Evolutionary conservation across 2,888 invertebrate species (phyloP), one percentile per base, ranked within the genome.

Genomic region (Margaritifera margaritifera): DNA sequence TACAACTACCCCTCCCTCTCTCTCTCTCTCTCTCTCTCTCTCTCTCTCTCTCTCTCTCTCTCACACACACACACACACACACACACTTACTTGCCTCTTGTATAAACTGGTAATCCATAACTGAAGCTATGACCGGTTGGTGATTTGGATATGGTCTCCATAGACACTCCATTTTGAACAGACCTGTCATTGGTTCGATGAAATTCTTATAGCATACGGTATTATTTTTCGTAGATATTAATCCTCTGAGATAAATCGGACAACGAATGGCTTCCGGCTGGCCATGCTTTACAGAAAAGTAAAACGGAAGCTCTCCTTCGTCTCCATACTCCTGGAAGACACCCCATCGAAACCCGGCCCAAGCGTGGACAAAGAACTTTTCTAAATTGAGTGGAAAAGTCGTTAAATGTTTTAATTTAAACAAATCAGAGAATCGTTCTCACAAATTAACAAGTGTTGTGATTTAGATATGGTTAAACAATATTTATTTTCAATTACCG

Each of bases 311-410:
- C 60, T 84, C 84, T 1, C 80, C 84, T 4, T 70, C 72, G 62
- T 79, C 78, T 0, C 84, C 79, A 54, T 81, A 82, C 64, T 85
- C 82, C 56, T 85, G 81, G 69, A 80, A 83, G 64, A 84, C 82
- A 71, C 82, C 85, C 80, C 84, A 85, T 58, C 84, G 75, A 67
- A 82, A 85, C 62, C 78, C 82, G 3, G 81, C 84, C 79, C 84
- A 86, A 42, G 85, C 84, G 69, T 85, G 86, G 6, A 84, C 75
- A 25, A 86, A 71, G 25, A 80, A 74, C 64, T 80, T 80, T 20
- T 75, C 84, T 85, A 72, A 6, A 71, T 6, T 6, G 31, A 6
- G 31, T 5, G 6, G 31, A 31, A 31, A 31, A 31, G 5, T 5
- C 31, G 6, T 31, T 31, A 0, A 31, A 6, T 31, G 6, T 4